Base-by-base conservation (phyloP, 2,113 vertebrate genomes). In the Gulo gulo region DNA sequence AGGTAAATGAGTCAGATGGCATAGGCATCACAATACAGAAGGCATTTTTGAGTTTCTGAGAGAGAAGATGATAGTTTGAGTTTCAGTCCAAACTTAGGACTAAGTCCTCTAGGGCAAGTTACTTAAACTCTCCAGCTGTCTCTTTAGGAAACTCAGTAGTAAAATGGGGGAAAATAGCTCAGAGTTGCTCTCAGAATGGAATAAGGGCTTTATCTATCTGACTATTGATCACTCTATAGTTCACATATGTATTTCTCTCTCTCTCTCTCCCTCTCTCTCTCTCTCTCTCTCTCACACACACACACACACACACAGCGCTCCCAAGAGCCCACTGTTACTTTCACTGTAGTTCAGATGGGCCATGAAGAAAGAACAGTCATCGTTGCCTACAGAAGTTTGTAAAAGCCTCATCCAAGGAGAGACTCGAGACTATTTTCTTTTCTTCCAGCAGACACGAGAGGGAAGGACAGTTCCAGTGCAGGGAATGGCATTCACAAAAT, bases 11-110 rank as follows among this genome's bases (percentile, higher is more conserved):
- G 26, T 93, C 88, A 59, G 69, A 81, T 5, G 39, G 21, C 71
- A 34, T 1, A 1, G 73, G 15, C 1, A 0, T 71, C 15, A 8
- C 20, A 7, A 16, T 2, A 16, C 2, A 50, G 71, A 52, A 23
- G 67, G 74, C 7, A 42, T 80, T 91, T 69, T 2, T 0, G 36
- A 42, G 24, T 16, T 61, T 81, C 39, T 16, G 26, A 45, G 34
- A 18, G 18, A 39, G 24, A 52, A 84, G 21, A 55, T 7, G 2
- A 26, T 4, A 57, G 26, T 79, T 83, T 87, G 82, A 69, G 24
- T 29, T 65, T 90, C 74, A 39, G 5, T 61, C 16, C 85, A 47
- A 80, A 31, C 76, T 88, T 31, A 74, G 47, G 31, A 23, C 87
- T n/a, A 47, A 96, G 63, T 80, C 59, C 57, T 71, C 36, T 47